These are phyloP conservation scores for Agrochola macilenta DNA, from an alignment of 2,888 invertebrate genomes.

Conservation along the genomic window DNA sequence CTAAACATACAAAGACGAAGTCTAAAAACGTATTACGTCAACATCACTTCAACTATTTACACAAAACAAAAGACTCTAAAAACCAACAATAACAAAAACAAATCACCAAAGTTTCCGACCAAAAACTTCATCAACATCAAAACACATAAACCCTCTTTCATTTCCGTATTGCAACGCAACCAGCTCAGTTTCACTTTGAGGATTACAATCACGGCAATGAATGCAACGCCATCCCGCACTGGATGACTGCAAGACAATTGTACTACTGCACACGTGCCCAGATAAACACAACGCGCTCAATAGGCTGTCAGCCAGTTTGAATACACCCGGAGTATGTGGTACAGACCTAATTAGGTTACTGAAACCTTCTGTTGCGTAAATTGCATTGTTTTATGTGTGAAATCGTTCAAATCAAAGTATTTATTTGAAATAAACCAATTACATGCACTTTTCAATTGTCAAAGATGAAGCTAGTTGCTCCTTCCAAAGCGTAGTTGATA, in stretches of 20 bases:
- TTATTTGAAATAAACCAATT: too few relatives aligned
- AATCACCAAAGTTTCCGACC: neutral
- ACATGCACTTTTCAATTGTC: too few relatives aligned
- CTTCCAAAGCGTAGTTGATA: too few relatives aligned
- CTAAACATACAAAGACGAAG: too few relatives aligned
- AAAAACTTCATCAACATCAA: slow-evolving; percentile 3
- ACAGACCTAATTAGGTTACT: slow-evolving; percentile 69
- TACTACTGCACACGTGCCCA: slow-evolving; percentile 69
- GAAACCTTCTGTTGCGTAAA: slow-evolving; percentile 24
- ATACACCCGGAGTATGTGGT: slow-evolving; percentile 51
- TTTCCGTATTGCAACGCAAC: slow-evolving; percentile 32
- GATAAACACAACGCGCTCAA: slow-evolving; percentile 72
- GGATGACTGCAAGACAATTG: slow-evolving; percentile 59
- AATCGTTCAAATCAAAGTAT: too few relatives aligned
- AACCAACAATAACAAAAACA: neutral
- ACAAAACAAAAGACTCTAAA: neutral
- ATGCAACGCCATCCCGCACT: slow-evolving; percentile 53
- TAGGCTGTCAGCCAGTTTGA: slow-evolving; percentile 67
- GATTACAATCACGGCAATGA: slow-evolving; percentile 64
- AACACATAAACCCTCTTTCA: slow-evolving; percentile 20
- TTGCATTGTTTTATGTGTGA: neutral
- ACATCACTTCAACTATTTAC: neutral
- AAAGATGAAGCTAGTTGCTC: too few relatives aligned
- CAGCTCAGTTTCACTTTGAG: slow-evolving; percentile 51
- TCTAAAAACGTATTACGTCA: neutral